These are phyloP conservation scores for Coendou prehensilis DNA, from an alignment of 2,797 vertebrate genomes.

Conservation along the genomic window DNA sequence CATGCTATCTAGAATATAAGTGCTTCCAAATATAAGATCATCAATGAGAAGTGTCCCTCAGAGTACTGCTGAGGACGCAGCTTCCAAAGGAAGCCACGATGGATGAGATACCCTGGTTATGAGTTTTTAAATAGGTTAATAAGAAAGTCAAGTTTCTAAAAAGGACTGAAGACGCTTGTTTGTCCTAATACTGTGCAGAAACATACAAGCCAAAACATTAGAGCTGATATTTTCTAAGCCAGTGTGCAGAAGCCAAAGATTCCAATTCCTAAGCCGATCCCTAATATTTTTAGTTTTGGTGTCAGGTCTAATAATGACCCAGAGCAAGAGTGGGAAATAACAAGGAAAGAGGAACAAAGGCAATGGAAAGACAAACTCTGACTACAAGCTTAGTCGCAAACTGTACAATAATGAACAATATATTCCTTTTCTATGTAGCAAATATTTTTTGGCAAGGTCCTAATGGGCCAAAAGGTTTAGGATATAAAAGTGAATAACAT, in stretches of 20 bases:
- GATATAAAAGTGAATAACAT: constrained; percentile 62
- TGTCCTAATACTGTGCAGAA: constrained; percentile 70
- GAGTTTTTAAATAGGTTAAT: constrained; percentile 62
- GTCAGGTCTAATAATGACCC: constrained; percentile 77
- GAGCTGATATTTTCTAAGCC: constrained; percentile 77
- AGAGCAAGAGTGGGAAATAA: constrained; percentile 78
- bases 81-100: constrained; percentile 76
- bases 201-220: constrained; percentile 79
- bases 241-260: constrained; percentile 80
- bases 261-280: constrained; percentile 73
- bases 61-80: constrained; percentile 74
- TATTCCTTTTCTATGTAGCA: constrained; percentile 8
- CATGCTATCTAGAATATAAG: constrained; percentile 74
- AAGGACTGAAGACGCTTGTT: constrained; percentile 85
- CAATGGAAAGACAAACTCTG: constrained; percentile 82
- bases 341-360: constrained; percentile 74
- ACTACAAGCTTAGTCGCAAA: constrained; percentile 71
- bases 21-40: constrained; percentile 80
- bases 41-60: constrained; percentile 72
- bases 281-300: constrained; percentile 70
- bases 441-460: constrained; percentile 31
- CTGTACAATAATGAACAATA: constrained; percentile 40
- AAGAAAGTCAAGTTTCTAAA: constrained; percentile 85
- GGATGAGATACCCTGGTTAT: constrained; percentile 72
- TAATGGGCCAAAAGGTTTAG: constrained; percentile 62